Percentiles rank a stretch among this genome's conserved stretches.
Conservation (phyloP, 2,888 invertebrate species). For the Tenthredo scrophulariae region DNA sequence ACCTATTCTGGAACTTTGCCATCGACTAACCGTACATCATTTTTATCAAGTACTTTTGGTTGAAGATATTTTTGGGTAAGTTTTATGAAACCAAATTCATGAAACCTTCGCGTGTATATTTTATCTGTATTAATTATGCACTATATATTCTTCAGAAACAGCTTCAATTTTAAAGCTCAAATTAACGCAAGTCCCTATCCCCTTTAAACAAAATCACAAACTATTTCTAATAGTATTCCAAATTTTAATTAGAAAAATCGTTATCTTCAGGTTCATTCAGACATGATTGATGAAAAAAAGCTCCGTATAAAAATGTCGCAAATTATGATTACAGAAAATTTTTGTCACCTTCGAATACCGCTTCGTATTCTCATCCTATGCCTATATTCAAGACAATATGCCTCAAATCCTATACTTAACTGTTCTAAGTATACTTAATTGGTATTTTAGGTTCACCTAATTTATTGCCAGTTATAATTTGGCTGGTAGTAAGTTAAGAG, state of each 20-base stretch:
- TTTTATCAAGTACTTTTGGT: neutral
- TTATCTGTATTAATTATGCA: no score
- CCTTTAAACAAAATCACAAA: no score
- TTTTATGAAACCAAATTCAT: neutral
- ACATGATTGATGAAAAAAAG: neutral
- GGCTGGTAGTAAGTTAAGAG: neutral
- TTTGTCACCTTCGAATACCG: neutral
- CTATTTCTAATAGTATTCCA: neutral
- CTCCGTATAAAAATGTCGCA: neutral
- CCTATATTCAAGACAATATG: neutral
- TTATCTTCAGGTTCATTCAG: neutral
- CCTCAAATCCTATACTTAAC: neutral
- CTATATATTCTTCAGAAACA: no score
- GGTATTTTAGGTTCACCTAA: neutral
- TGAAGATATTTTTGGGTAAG: neutral
- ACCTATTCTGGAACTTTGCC: neutral
- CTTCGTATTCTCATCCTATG: neutral
- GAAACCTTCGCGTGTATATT: neutral
- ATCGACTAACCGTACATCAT: slow-evolving; percentile 4
- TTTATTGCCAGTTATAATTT: neutral
- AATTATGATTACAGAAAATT: neutral
- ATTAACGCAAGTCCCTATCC: no score
- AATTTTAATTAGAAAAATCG: neutral
- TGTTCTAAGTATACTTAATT: neutral
- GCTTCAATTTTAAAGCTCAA: no score